Base-by-base conservation (phyloP, 2,888 invertebrate species). In the Melieria picta region DNA sequence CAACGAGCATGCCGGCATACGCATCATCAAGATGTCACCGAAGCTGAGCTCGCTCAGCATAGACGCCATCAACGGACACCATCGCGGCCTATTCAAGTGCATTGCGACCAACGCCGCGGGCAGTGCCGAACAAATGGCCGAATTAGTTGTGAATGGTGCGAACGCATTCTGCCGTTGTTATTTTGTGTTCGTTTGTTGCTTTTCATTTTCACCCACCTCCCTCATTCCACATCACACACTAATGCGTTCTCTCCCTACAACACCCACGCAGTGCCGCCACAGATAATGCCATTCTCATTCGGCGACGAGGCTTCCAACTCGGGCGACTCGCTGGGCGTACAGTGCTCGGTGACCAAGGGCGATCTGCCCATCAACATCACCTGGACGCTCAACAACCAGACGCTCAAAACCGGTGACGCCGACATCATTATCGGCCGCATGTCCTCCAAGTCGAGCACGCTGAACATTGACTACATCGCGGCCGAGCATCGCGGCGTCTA, bases 61-160 rank as follows among this genome's bases (percentile, higher is more conserved):
- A 81, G 92, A 93, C 79, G 90, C 91, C 11, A 93, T 94, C 61
- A 90, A 90, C 65, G 92, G 91, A 62, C 89, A 90, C 77, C 93
- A 94, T 85, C 91, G 90, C 75, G 94, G 94, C 78, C 88, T 91
- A 72, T 94, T 93, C 81, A 92, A 92, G 77, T 94, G 94, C 84
- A 88, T 89, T 69, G 93, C 91, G 11, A 87, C 87, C 65, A 94
- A 93, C 86, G 88, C 88, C 78, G 93, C 93, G 56, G 94, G 93
- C 74, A 87, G 89, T 76, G 89, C 91, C 60, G 90, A 90, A 81
- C 91, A 90, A 83, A 90, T 92, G 5, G 89, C 93, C 63, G 88
- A 89, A 81, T 88, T 94, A 79, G 88, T 89, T 78, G 93, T 94
- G 62, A 93, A 93, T 84, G 93, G 93, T 93, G 13, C 47, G 13